Evolutionary conservation across 1,140 invertebrate species (phyloP).

Genomic region (Cephus cinctus): DNA sequence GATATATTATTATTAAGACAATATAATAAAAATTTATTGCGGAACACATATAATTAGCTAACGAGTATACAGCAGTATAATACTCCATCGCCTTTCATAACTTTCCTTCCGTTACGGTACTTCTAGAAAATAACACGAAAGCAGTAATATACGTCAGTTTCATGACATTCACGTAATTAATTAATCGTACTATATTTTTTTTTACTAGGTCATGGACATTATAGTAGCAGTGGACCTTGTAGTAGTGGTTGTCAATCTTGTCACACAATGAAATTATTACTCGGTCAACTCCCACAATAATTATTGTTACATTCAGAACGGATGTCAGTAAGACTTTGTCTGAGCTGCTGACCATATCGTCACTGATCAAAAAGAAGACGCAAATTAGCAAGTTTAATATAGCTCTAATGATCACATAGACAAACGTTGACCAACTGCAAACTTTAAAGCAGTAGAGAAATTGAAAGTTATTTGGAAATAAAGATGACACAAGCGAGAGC

Average conservation of each 20-base stretch:
- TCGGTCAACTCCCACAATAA: conserved; percentile 13
- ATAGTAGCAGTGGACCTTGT: too few species aligned
- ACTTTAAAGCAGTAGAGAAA: too few species aligned
- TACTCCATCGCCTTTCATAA: too few species aligned
- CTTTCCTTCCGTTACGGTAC: too few species aligned
- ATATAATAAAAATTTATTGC: background rate
- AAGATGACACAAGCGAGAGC: background rate
- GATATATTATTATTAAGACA: background rate
- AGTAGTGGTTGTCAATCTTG: conserved; percentile 7
- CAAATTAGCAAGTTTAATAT: too few species aligned
- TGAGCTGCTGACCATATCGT: background rate
- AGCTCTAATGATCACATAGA: too few species aligned
- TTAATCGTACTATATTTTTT: conserved; percentile 4
- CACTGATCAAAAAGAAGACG: too few species aligned
- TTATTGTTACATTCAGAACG: background rate
- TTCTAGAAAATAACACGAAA: conserved; percentile 7
- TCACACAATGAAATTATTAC: conserved; percentile 11
- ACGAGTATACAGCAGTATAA: too few species aligned
- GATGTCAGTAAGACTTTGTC: background rate
- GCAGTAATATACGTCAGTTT: background rate
- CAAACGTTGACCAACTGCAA: too few species aligned
- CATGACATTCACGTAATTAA: background rate
- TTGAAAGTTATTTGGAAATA: conserved; percentile 6
- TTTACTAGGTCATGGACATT: conserved; percentile 10
- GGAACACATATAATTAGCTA: conserved; percentile 1